Evolutionary conservation across 2,888 invertebrate species (phyloP).

Genomic region (Diloba caeruleocephala): DNA sequence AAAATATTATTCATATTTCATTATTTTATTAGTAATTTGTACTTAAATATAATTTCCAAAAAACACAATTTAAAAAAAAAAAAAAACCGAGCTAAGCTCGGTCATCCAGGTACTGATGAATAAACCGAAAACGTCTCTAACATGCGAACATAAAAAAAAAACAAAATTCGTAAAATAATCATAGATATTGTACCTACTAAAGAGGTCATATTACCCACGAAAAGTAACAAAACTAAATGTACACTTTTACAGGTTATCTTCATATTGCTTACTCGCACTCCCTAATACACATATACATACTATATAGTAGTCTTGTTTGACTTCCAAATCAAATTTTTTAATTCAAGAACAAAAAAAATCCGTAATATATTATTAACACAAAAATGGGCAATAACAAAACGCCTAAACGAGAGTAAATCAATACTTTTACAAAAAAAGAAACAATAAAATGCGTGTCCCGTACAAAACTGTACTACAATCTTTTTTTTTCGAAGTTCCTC

Average conservation of each 20-base stretch:
- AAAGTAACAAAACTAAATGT: too few species aligned
- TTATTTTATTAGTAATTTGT: too few species aligned
- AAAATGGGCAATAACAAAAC: conserved; percentile 54
- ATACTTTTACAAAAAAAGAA: conserved; percentile 47
- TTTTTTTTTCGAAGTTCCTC: conserved; percentile 47
- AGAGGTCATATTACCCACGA: too few species aligned
- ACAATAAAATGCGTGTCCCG: conserved; percentile 37
- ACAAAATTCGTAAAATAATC: too few species aligned
- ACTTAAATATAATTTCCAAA: too few species aligned
- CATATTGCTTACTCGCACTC: background rate
- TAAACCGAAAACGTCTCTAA: too few species aligned
- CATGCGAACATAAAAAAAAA: too few species aligned
- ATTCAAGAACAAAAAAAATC: conserved; percentile 35
- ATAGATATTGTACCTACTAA: too few species aligned
- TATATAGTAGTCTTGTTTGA: conserved; percentile 4
- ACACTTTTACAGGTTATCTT: background rate
- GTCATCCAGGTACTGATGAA: too few species aligned
- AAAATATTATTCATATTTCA: too few species aligned
- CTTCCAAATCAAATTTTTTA: conserved; percentile 17
- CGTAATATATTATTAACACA: conserved; percentile 43
- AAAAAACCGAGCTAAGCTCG: too few species aligned
- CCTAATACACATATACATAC: background rate
- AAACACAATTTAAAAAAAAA: too few species aligned
- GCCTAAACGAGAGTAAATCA: conserved; percentile 55
- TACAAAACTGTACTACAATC: conserved; percentile 52